These are phyloP conservation scores for Pseudopodoces humilis DNA, from an alignment of 2,113 vertebrate genomes.

Conservation along the genomic window DNA sequence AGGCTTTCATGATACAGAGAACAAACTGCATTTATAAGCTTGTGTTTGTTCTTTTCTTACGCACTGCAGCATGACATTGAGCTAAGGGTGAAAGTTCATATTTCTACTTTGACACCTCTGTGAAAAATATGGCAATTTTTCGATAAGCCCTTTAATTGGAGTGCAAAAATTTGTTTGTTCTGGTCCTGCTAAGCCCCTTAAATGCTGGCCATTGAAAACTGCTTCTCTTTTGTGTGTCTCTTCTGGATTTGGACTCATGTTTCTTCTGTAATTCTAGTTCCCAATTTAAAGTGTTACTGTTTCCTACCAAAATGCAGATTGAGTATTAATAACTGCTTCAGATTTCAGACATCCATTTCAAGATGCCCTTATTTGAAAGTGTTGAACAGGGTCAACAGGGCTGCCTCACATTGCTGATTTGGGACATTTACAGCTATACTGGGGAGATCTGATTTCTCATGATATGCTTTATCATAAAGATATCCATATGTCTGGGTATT, in stretches of 20 bases:
- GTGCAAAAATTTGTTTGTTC: not conserved
- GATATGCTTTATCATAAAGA: not conserved
- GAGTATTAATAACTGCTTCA: not conserved
- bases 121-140: not conserved
- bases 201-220: not conserved
- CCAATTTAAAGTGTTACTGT: not conserved
- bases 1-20: not conserved
- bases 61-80: not conserved
- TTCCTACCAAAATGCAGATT: not conserved
- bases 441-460: not conserved
- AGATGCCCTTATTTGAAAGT: not conserved
- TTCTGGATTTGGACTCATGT: not conserved
- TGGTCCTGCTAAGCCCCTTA: not conserved
- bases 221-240: not conserved
- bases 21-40: not conserved
- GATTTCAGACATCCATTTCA: not conserved
- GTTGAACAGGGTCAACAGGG: not conserved
- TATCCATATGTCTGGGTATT: not conserved
- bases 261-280: not conserved
- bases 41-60: not conserved
- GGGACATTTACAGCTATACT: not conserved
- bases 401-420: not conserved
- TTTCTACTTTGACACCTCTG: not conserved
- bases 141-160: not conserved
- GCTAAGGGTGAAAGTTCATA: not conserved